Evolutionary conservation across 2,888 invertebrate genomes (phyloP).

Genomic region (Ochropleura leucogaster): DNA sequence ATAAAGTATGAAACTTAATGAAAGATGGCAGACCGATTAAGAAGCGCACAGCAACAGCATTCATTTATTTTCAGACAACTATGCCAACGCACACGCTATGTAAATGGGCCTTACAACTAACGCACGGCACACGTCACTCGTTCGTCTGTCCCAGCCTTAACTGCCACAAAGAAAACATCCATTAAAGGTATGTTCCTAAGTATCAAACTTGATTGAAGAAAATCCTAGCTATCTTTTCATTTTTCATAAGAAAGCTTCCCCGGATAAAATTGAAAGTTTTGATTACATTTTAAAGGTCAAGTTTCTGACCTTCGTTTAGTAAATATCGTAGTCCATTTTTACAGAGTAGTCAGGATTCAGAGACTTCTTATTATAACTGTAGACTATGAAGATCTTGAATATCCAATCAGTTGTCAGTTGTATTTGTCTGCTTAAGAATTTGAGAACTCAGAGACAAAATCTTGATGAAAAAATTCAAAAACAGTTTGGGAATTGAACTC

Average conservation of each 20-base stretch:
- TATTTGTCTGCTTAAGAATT: neutral
- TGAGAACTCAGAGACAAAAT: neutral
- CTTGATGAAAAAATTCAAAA: too few species aligned
- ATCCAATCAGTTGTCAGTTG: neutral
- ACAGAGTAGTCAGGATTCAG: neutral
- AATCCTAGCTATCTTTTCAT: neutral
- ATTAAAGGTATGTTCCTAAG: neutral
- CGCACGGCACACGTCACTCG: neutral
- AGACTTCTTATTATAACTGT: neutral
- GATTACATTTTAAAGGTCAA: conserved; percentile 28
- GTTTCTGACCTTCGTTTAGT: neutral
- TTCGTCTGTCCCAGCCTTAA: neutral
- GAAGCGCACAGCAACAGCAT: neutral
- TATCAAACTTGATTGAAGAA: neutral
- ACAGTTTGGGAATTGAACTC: too few species aligned
- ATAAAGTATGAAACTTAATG: neutral
- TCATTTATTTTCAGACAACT: too few species aligned
- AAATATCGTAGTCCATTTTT: conserved; percentile 5
- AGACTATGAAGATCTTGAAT: neutral
- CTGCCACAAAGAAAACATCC: neutral
- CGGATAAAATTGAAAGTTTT: conserved; percentile 21
- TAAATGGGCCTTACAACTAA: neutral
- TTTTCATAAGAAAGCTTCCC: neutral
- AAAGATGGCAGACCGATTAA: neutral
- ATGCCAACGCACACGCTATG: too few species aligned